Conservation (phyloP, 64 coral and sea anemone species). For the Montipora cactus region DNA sequence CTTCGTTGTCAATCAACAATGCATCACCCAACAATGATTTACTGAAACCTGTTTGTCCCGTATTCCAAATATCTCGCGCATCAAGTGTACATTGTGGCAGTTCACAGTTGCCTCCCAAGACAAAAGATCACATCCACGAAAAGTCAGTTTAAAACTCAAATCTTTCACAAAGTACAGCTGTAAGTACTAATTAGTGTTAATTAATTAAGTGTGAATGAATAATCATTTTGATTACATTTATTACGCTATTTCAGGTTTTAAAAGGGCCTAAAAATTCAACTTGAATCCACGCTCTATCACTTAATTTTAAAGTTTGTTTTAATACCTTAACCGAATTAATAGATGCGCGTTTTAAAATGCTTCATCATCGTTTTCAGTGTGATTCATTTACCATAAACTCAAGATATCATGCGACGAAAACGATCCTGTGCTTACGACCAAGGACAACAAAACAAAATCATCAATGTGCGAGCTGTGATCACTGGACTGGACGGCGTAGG, state of each 20-base stretch:
- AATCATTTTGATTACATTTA: no score
- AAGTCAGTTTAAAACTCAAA: neutral
- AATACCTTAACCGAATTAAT: neutral
- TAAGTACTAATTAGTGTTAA: no score
- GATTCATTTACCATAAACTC: neutral
- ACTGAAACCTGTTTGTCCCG: no score
- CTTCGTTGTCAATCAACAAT: neutral
- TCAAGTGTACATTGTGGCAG: neutral
- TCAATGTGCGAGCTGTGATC: slow-evolving; percentile 47
- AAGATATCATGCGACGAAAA: slow-evolving; percentile 21
- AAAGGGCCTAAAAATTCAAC: no score
- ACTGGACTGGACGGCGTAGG: slow-evolving; percentile 64
- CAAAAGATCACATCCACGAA: neutral
- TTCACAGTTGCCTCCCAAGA: neutral
- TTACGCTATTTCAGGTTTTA: no score
- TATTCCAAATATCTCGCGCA: neutral
- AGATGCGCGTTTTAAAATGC: neutral
- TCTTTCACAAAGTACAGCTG: no score
- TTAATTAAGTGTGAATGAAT: no score
- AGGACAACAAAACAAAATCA: neutral
- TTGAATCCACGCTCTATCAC: no score
- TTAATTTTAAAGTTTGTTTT: neutral
- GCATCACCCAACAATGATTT: neutral
- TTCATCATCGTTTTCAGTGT: neutral
- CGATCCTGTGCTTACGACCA: neutral